Evolutionary conservation across 1,140 invertebrate genomes (phyloP), one percentile per base, ranked within the genome.

Genomic region (Atta texana): DNA sequence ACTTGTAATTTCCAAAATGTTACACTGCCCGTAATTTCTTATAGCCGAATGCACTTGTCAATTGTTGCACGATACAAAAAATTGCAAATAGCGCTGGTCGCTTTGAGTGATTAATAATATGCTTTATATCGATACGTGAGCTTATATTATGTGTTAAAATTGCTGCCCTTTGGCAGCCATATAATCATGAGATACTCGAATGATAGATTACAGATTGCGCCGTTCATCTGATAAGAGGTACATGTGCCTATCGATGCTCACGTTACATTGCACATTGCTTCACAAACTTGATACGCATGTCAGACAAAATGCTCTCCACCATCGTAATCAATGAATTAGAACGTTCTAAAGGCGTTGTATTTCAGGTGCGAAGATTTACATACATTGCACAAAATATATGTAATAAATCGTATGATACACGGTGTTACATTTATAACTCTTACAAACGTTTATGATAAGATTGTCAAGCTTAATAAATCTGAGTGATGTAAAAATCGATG

Each of bases 81-180:
- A n/a, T 75, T 16, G 34, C 8, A 18, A n/a, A 72, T 55, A 57
- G 21, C 34, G 5, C 34, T 7, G 21, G 78, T 21, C 16, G 24
- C 21, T 81, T 81, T 71, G 78, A 81, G 51, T 59, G 78, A 81
- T 81, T 81, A 81, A 81, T 81, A 71, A 81, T 81, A 81, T 44
- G 18, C 51, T 39, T 59, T 59, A 81, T 28, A 57, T 57, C 39
- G 51, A 72, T 57, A 44, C 12, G 21, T 5, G 49, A 5, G 66
- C 51, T 71, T 71, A 14, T 71, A 81, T 81, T 53, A 72, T 28
- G 78, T 71, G 78, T 81, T 71, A 81, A 81, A 81, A 71, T 81
- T 81, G 34, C 51, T 81, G 66, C 66, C 51, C 66, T 81, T 81
- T 55, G 78, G 34, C 78, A 81, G 49, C 49, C 66, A 3, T 81